Percentiles rank a stretch among this genome's conserved stretches.
Conservation (phyloP, 2,888 invertebrate genomes). For the Synergus laeviventris region DNA sequence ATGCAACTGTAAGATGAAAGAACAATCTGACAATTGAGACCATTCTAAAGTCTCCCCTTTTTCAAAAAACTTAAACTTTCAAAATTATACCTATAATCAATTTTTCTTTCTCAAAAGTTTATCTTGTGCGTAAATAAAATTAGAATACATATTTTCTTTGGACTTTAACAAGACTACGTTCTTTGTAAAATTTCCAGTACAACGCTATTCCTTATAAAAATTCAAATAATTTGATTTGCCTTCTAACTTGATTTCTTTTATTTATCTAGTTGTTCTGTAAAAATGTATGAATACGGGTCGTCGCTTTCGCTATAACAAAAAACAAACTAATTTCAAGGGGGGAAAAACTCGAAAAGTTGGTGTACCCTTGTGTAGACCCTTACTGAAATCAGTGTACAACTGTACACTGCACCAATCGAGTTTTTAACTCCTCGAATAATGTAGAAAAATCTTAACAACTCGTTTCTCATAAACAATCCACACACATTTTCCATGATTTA, state of each 20-base stretch:
- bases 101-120: conserved; percentile 18
- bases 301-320: conserved; percentile 14
- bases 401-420: too few species aligned
- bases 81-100: background rate
- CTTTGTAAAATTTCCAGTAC: conserved; percentile 9
- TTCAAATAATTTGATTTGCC: conserved; percentile 30
- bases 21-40: background rate
- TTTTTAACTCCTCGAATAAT: too few species aligned
- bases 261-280: conserved; percentile 15
- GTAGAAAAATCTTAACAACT: background rate
- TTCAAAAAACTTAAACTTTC: background rate
- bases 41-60: background rate
- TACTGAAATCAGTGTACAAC: too few species aligned
- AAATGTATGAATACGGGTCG: background rate
- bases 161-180: background rate
- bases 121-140: conserved; percentile 15
- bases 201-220: conserved; percentile 13
- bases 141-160: background rate
- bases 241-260: conserved; percentile 22
- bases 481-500: conserved; percentile 19
- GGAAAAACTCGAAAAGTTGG: too few species aligned
- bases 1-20: conserved; percentile 31
- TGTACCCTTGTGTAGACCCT: too few species aligned
- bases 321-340: conserved; percentile 6
- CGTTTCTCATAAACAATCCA: conserved; percentile 15